phyloP scores from a whole-genome alignment of 2,888 invertebrate species.

The Fissipunctia ypsillon region DNA sequence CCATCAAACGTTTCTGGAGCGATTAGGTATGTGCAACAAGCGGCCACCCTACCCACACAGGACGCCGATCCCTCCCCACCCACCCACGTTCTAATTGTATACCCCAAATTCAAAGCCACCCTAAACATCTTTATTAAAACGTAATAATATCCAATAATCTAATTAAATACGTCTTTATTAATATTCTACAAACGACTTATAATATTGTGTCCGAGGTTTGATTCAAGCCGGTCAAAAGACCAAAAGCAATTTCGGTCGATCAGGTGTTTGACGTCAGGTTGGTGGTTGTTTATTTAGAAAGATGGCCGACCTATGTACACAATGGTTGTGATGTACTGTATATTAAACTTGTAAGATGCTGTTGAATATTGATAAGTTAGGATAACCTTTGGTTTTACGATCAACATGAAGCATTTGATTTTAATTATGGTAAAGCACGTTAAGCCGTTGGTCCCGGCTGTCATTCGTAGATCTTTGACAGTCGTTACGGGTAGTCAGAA shows the following conservation, averaged over 20 bases:
- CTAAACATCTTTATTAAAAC: constrained; percentile 50
- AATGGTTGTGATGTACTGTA: constrained; percentile 4
- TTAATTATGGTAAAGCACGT: constrained; percentile 11
- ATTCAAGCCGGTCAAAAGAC: constrained; percentile 37
- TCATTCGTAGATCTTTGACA: too few species aligned
- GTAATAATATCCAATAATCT: constrained; percentile 50
- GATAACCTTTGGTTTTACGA: constrained; percentile 6
- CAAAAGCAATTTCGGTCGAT: constrained; percentile 43
- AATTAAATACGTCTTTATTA: constrained; percentile 42
- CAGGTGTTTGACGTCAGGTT: constrained; percentile 14
- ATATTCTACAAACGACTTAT: constrained; percentile 37
- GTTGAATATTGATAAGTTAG: constrained; percentile 38
- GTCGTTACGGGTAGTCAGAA: too few species aligned
- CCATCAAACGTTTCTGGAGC: constrained; percentile 16
- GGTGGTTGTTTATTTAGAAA: constrained; percentile 34
- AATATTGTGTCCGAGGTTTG: constrained; percentile 33
- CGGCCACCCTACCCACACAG: constrained; percentile 7
- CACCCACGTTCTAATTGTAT: constrained; percentile 36
- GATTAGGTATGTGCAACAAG: constrained; percentile 22
- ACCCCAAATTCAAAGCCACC: constrained; percentile 45
- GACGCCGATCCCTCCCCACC: background rate
- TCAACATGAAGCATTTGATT: constrained; percentile 14
- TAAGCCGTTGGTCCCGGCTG: too few species aligned
- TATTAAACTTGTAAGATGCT: constrained; percentile 39
- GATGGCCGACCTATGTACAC: constrained; percentile 28